Base-by-base conservation (phyloP, 2,113 vertebrate genomes). In the Nyctereutes procyonoides region DNA sequence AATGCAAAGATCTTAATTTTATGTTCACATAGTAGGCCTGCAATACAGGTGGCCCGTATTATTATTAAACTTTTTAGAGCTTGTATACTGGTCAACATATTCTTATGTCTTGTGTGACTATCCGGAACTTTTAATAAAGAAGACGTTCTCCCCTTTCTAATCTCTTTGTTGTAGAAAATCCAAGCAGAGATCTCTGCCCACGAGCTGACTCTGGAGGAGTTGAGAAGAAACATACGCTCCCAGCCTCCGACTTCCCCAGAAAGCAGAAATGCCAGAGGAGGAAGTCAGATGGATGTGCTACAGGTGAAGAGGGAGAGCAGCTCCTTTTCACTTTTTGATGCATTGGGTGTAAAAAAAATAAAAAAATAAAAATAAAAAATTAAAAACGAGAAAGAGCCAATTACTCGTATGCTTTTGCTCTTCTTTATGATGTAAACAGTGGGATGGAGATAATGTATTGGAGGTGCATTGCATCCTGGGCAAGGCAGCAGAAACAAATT, bases 121-220 rank as follows among this genome's bases (percentile, higher is more conserved):
- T n/a, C 7, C 24, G 11, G 20, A 67, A 74, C 63, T 77, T 95
- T 56, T 15, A 20, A 35, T 17, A 65, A 35, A 95, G 80, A 13
- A 35, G 3, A 48, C 26, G 24, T 63, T 26, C 3, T 96, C 2
- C 0, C 4, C 0, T 65, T 98, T 76, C 82, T 56, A 5, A 58
- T 22, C 22, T 95, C 5, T 12, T 83, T 97, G 92, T 86, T 97
- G 93, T 28, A 99, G 99, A 99, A 98, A 97, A 99, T 99, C 56
- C 99, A 99, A 97, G 98, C 99, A 71, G 99, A 99, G 97, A 99
- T 99, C 26, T 98, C 99, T 55, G 98, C 99, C 90, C 99, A 99
- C 51, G 99, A 99, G 96, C 98, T 99, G 19, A 99, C 99, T 0
- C 97, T 99, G 69, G 99, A 99, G 93, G 99, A 99, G 79, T 96